Conservation (phyloP, 2,113 vertebrate genomes). For the Chloropsis cyanopogon region DNA sequence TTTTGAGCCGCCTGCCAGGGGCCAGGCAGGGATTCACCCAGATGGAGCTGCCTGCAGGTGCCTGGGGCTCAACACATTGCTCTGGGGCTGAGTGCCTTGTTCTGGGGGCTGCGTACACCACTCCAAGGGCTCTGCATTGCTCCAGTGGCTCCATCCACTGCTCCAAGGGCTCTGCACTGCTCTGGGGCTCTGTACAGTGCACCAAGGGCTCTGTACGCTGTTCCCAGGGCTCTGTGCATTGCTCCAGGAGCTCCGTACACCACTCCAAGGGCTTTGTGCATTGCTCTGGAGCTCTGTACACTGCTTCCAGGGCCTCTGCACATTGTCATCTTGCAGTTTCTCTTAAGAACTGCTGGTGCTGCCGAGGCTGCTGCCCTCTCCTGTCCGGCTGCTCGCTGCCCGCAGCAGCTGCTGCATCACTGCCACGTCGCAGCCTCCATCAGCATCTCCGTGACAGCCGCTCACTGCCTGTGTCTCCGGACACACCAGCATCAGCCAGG, state of each 20-base stretch:
- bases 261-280: neutral
- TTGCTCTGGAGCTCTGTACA: neutral
- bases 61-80: neutral
- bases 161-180: neutral
- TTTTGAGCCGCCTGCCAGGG: neutral
- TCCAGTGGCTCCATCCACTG: neutral
- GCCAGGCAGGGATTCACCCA: neutral
- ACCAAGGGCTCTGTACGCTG: neutral
- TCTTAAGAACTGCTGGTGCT: neutral
- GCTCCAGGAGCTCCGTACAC: neutral
- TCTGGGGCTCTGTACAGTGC: neutral
- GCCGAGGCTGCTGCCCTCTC: conserved; percentile 27
- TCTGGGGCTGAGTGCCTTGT: neutral
- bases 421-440: conserved; percentile 40
- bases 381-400: neutral
- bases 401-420: neutral
- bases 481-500: conserved; percentile 40
- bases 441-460: neutral
- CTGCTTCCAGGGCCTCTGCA: neutral
- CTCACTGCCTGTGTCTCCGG: conserved; percentile 51
- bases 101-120: neutral
- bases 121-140: neutral
- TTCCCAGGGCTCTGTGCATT: neutral
- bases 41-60: neutral
- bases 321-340: neutral